A percentile compares a stretch with the other conserved stretches of the same genome.
Conservation (phyloP, 1,140 invertebrate species). For the Sarcophaga bullata region DNA sequence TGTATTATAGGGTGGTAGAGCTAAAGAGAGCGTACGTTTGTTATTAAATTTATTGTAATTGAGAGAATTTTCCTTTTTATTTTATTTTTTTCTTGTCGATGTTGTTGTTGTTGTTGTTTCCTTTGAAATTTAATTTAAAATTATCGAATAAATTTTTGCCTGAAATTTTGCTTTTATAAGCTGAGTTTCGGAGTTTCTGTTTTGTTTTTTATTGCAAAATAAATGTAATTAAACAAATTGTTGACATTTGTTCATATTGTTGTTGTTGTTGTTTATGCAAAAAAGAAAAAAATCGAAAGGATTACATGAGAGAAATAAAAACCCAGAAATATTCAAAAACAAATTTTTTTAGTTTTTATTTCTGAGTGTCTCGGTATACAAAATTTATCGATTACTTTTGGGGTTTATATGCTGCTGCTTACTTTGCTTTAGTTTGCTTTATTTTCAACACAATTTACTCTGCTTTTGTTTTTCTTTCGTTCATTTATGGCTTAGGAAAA, state of each 20-base stretch:
- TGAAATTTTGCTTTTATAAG: neutral
- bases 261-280: neutral
- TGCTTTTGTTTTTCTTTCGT: too few species aligned
- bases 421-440: too few species aligned
- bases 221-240: slow-evolving; percentile 22
- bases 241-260: neutral
- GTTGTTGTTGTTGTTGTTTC: too few species aligned
- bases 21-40: neutral
- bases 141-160: neutral
- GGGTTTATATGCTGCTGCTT: too few species aligned
- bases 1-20: neutral
- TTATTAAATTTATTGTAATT: slow-evolving; percentile 19
- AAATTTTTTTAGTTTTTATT: neutral
- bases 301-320: slow-evolving; percentile 13
- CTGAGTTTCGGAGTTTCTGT: neutral
- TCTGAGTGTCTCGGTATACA: neutral
- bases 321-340: neutral
- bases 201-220: neutral
- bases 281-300: neutral
- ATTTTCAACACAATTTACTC: too few species aligned
- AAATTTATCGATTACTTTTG: neutral
- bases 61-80: neutral
- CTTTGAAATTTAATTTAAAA: neutral
- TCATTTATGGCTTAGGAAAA: too few species aligned
- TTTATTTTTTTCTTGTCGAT: too few species aligned